Conservation (phyloP, 1,140 invertebrate genomes). For the Limonius californicus region DNA sequence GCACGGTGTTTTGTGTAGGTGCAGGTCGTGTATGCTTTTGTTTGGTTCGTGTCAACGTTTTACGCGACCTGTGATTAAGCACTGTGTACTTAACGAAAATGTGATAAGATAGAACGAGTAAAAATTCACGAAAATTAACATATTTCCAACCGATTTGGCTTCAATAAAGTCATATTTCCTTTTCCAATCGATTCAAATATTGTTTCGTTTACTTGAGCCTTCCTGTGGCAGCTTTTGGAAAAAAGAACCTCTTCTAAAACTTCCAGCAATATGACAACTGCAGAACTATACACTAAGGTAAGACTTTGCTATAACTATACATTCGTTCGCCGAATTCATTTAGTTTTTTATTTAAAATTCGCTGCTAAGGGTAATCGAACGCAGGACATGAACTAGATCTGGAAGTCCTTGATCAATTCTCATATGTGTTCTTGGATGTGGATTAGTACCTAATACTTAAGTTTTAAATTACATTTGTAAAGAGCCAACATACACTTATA, state of each 20-base stretch:
- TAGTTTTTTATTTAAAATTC: neutral
- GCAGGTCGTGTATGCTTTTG: neutral
- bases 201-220: too few species aligned
- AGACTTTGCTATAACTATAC: conserved; percentile 13
- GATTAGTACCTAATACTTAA: too few species aligned
- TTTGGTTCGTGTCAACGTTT: conserved; percentile 6
- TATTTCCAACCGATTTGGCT: neutral
- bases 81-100: neutral
- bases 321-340: too few species aligned
- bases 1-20: conserved; percentile 21
- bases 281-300: conserved; percentile 54
- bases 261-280: conserved; percentile 48
- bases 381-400: neutral
- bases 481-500: too few species aligned
- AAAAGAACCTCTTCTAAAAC: neutral
- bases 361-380: neutral
- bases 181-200: neutral
- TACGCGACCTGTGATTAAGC: neutral
- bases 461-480: too few species aligned
- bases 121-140: neutral
- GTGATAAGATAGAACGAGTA: conserved; percentile 15
- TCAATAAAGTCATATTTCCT: neutral
- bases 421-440: too few species aligned
- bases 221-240: neutral
- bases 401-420: too few species aligned